phyloP scores from a whole-genome alignment of 2,797 vertebrate genomes.

The Clarias laeviceps region DNA sequence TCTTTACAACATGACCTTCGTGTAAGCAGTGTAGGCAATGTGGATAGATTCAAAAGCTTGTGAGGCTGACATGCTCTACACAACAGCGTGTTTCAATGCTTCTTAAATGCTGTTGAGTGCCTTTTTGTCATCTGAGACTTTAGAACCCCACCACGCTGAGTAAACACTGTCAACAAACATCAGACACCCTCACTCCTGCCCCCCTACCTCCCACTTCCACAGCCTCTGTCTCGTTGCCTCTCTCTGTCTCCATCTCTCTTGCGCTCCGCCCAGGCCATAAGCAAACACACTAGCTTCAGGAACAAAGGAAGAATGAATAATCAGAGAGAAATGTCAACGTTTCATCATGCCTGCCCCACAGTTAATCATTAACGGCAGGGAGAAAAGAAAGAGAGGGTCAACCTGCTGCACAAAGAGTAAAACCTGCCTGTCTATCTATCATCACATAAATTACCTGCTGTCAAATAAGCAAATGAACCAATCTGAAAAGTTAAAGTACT shows the following conservation, averaged over 20 bases:
- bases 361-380: constrained; percentile 47
- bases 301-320: constrained; percentile 75
- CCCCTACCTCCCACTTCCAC: neutral
- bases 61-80: neutral
- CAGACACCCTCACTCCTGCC: constrained; percentile 47
- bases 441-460: neutral
- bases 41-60: constrained; percentile 4
- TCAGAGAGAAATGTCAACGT: constrained; percentile 77
- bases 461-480: neutral
- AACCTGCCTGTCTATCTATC: constrained; percentile 1
- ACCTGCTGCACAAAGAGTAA: constrained; percentile 32
- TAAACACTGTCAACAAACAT: constrained; percentile 45
- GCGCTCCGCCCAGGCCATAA: constrained; percentile 47
- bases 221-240: constrained; percentile 29
- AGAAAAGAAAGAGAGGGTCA: constrained; percentile 44
- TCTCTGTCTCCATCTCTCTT: constrained; percentile 58
- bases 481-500: constrained; percentile 12
- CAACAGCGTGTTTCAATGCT: constrained; percentile 11
- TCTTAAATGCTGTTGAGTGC: constrained; percentile 17
- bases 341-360: constrained; percentile 57
- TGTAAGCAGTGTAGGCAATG: neutral
- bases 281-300: constrained; percentile 54
- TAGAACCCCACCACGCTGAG: constrained; percentile 30
- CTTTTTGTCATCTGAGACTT: constrained; percentile 32
- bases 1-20: neutral